Percentiles rank a stretch among this genome's conserved stretches.
These are phyloP conservation scores for Ceramica pisi DNA, from an alignment of 2,888 invertebrate genomes.

Conservation along the genomic window DNA sequence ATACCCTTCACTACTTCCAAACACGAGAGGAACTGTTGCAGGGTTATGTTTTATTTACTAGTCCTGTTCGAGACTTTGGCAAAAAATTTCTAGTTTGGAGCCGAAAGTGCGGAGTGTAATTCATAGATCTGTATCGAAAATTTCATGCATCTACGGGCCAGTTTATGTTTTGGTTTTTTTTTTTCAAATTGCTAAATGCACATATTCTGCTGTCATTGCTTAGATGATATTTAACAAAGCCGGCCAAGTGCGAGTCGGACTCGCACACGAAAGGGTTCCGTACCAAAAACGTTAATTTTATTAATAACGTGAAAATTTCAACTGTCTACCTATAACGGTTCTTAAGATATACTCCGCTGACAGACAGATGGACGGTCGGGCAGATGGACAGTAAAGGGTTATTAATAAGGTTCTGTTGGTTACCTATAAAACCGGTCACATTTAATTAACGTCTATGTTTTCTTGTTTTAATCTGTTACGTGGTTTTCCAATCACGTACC, in stretches of 20 bases:
- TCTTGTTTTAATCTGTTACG: background rate
- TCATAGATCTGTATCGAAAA: background rate
- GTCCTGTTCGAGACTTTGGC: background rate
- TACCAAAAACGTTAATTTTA: too few relatives aligned
- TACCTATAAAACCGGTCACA: background rate
- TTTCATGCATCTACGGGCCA: too few relatives aligned
- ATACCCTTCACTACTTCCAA: constrained; percentile 6
- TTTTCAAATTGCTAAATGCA: background rate
- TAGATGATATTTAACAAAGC: background rate
- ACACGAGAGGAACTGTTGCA: constrained; percentile 3
- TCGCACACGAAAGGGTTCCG: too few relatives aligned
- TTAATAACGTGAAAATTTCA: too few relatives aligned
- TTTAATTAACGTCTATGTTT: background rate
- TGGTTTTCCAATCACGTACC: background rate
- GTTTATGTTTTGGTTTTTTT: too few relatives aligned
- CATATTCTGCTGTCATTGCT: background rate
- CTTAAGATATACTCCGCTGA: too few relatives aligned
- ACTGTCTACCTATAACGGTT: too few relatives aligned
- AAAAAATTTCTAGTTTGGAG: background rate
- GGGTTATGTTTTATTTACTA: constrained; percentile 29
- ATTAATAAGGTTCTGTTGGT: too few relatives aligned
- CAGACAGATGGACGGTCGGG: too few relatives aligned
- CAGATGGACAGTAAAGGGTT: too few relatives aligned
- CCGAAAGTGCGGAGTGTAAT: background rate
- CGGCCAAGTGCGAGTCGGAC: too few relatives aligned